A percentile compares a stretch with the other conserved stretches of the same genome.
These are phyloP conservation scores for Chaetorhynchus papuensis DNA, from an alignment of 2,113 vertebrate genomes.

Conservation along the genomic window DNA sequence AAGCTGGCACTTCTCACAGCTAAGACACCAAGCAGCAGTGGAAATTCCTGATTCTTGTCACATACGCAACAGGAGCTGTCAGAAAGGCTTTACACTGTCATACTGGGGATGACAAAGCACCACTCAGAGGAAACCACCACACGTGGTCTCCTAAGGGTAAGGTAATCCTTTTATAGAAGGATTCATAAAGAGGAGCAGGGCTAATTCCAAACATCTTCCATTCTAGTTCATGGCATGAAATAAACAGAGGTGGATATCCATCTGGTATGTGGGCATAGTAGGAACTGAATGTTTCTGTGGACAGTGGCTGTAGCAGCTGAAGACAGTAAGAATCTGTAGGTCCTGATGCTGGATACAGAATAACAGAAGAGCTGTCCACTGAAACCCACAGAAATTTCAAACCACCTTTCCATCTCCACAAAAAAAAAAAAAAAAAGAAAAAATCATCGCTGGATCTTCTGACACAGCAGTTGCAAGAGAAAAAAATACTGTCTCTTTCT, in stretches of 20 bases:
- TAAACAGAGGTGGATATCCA: not conserved
- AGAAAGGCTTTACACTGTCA: constrained; percentile 15
- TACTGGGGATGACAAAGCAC: constrained; percentile 1
- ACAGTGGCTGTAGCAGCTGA: not conserved
- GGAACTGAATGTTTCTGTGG: not conserved
- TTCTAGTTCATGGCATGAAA: not conserved
- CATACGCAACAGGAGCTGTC: not conserved
- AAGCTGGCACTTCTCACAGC: not conserved
- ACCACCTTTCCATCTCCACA: not conserved
- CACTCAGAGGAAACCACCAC: not conserved
- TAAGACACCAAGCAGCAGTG: not conserved
- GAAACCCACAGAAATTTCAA: not conserved
- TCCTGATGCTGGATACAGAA: not conserved
- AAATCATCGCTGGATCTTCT: not conserved
- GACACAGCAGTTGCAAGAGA: not conserved
- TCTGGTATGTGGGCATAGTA: not conserved
- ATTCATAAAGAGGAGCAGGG: not conserved
- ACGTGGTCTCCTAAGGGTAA: not conserved
- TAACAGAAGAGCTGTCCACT: not conserved
- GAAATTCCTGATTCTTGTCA: constrained; percentile 24
- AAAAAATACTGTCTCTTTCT: not conserved
- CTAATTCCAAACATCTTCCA: constrained; percentile 8
- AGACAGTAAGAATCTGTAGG: not conserved
- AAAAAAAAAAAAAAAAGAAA: not conserved
- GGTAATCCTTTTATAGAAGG: constrained; percentile 37